These are phyloP conservation scores for Phragmatobia fuliginosa DNA, from an alignment of 2,888 invertebrate species.

Conservation along the genomic window DNA sequence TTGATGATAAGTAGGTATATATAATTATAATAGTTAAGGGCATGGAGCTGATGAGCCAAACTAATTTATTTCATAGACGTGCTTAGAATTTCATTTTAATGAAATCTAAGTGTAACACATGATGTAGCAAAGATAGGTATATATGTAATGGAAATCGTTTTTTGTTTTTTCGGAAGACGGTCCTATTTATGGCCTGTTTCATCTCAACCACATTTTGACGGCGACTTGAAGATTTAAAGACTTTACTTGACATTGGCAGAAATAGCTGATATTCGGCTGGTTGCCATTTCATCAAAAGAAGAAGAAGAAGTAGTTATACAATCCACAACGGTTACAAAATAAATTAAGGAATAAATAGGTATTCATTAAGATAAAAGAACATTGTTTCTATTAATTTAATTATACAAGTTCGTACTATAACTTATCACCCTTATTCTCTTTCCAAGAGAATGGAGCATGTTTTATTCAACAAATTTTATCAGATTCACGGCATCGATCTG, in stretches of 20 bases:
- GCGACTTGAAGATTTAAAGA: no score
- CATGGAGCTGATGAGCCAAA: not conserved
- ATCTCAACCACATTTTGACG: no score
- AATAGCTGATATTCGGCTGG: no score
- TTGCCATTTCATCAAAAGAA: no score
- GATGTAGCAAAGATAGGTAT: not conserved
- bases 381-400: conserved; percentile 18
- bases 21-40: not conserved
- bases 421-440: conserved; percentile 32
- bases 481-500: conserved; percentile 41
- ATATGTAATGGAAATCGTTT: no score
- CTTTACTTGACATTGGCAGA: no score
- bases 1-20: not conserved
- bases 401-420: conserved; percentile 26
- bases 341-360: not conserved
- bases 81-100: not conserved
- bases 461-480: conserved; percentile 46
- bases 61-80: not conserved
- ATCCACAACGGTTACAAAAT: not conserved
- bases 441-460: conserved; percentile 28
- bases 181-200: no score
- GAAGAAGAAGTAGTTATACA: no score
- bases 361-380: not conserved
- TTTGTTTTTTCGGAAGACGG: no score
- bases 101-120: not conserved